Conservation (phyloP, 2,888 invertebrate species). For the Plusia festucae region DNA sequence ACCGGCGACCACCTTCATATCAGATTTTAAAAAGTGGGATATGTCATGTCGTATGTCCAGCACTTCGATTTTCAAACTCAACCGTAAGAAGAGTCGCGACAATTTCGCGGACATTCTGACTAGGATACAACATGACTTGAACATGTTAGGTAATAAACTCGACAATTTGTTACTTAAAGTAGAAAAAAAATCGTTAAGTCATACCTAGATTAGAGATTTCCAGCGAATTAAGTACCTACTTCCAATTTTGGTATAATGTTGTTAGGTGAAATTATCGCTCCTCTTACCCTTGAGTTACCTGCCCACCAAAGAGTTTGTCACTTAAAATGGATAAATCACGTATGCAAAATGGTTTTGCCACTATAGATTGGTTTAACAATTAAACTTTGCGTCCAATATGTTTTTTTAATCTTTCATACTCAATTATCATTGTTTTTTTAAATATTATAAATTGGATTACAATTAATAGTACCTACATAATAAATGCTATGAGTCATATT, state of each 20-base stretch:
- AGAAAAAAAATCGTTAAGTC: neutral
- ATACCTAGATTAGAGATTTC: neutral
- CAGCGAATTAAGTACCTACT: too few relatives aligned
- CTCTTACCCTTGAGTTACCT: too few relatives aligned
- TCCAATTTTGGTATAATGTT: too few relatives aligned
- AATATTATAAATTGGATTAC: too few relatives aligned
- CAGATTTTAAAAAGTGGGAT: slow-evolving; percentile 72
- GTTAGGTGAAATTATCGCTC: too few relatives aligned
- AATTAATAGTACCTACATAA: too few relatives aligned
- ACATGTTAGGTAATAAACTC: slow-evolving; percentile 75
- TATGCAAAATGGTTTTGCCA: slow-evolving; percentile 69
- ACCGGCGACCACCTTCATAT: slow-evolving; percentile 38
- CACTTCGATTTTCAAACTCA: slow-evolving; percentile 74
- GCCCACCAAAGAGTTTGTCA: too few relatives aligned
- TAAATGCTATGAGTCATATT: too few relatives aligned
- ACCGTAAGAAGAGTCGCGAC: slow-evolving; percentile 75
- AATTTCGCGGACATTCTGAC: slow-evolving; percentile 78
- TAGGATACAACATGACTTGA: slow-evolving; percentile 82
- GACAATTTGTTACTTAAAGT: slow-evolving; percentile 65
- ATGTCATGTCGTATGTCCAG: slow-evolving; percentile 74
- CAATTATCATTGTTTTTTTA: too few relatives aligned
- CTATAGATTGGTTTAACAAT: slow-evolving; percentile 12
- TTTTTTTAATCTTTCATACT: slow-evolving; percentile 9
- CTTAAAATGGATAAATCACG: neutral
- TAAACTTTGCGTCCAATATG: neutral